phyloP scores from a whole-genome alignment of 2,797 vertebrate genomes.

The Tamandua tetradactyla region DNA sequence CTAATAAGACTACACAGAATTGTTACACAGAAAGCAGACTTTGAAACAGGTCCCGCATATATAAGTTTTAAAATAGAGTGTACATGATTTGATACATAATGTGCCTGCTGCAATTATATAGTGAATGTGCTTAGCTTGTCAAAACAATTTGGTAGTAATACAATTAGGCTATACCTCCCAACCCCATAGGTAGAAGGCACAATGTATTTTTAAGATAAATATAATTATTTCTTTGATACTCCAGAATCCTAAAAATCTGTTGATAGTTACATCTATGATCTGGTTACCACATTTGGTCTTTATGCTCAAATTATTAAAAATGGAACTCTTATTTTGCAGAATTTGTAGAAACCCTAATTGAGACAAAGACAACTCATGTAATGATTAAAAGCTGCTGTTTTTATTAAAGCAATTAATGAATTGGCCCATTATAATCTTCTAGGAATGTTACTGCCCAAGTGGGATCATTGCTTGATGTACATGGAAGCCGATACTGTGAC shows the following conservation, averaged over 20 bases:
- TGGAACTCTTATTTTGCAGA: background rate
- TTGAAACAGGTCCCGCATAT: slow-evolving; percentile 22
- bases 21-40: slow-evolving; percentile 13
- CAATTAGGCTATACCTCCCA: background rate
- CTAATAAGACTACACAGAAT: slow-evolving; percentile 43
- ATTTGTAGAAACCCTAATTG: background rate
- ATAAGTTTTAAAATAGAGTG: slow-evolving; percentile 28
- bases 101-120: background rate
- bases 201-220: slow-evolving; percentile 34
- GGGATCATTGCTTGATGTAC: too few relatives aligned
- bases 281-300: background rate
- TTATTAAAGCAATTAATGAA: background rate
- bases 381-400: background rate
- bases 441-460: background rate
- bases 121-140: background rate
- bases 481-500: too few relatives aligned
- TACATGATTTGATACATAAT: background rate
- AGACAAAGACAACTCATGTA: slow-evolving; percentile 2
- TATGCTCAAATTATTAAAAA: background rate
- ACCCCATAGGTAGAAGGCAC: background rate
- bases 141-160: background rate
- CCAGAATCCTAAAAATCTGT: background rate
- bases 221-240: slow-evolving; percentile 33
- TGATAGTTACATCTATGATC: background rate
- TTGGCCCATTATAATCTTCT: background rate